A percentile compares a stretch with the other conserved stretches of the same genome.
phyloP scores from a whole-genome alignment of 1,140 invertebrate genomes.

The Drosophila nebulosa region DNA sequence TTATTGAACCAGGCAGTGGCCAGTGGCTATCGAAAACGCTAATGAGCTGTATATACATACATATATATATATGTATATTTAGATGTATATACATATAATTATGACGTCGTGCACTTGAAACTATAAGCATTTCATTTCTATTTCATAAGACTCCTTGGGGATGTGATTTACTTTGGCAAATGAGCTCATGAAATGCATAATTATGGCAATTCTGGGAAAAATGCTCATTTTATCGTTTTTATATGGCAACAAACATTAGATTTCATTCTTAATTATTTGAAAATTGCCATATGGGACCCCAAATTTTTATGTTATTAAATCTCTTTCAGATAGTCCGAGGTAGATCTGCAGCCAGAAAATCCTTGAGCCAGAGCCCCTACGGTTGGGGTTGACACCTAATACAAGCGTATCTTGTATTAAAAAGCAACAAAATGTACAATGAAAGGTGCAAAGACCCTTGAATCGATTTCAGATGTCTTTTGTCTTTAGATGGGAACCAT shows the following conservation, averaged over 20 bases:
- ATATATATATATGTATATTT: conserved; percentile 1
- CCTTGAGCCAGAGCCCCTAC: too few relatives aligned
- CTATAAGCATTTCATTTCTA: conserved; percentile 25
- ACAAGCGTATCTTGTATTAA: too few relatives aligned
- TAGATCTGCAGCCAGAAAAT: too few relatives aligned
- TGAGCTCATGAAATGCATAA: neutral
- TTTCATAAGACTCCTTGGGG: neutral
- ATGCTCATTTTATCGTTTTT: neutral
- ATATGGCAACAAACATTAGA: neutral
- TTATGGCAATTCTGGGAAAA: neutral
- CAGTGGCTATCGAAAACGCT: conserved; percentile 21
- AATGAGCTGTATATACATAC: conserved; percentile 24
- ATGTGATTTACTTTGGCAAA: neutral
- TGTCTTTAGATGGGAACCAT: neutral
- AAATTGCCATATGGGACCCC: neutral
- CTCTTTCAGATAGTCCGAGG: too few relatives aligned
- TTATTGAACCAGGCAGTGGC: conserved; percentile 62
- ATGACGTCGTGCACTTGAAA: conserved; percentile 14
- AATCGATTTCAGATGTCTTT: too few relatives aligned
- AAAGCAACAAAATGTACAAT: too few relatives aligned
- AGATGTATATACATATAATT: conserved; percentile 18
- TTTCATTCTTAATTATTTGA: too few relatives aligned
- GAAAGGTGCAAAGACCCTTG: too few relatives aligned
- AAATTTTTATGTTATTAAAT: neutral
- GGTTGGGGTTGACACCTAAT: too few relatives aligned